Evolutionary conservation across 2,888 invertebrate species (phyloP), one percentile per base, ranked within the genome.

Genomic region (Doris montereyensis): DNA sequence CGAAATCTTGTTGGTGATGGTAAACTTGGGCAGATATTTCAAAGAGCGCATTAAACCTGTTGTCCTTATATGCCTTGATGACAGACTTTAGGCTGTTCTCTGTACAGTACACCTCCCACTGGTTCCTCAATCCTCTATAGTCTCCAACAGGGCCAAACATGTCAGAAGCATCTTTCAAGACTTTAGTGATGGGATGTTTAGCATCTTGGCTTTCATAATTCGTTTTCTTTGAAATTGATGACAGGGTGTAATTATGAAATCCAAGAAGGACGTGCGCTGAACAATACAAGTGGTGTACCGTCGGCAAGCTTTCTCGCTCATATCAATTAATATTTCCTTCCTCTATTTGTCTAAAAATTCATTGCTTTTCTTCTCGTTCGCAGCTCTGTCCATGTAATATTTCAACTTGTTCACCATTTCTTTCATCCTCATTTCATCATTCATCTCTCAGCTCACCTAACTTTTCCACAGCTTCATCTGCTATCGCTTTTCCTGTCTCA

Each of bases 351-450:
- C 26, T 5, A 73, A 17, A 4, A 73, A 35, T 1, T 17, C 17
- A 21, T 2, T 57, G 26, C 74, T 75, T 52, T 75, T 75, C 62
- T 75, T 75, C 24, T 75, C 74, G 21, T 75, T 75, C 2, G 74
- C 74, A 4, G 74, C 74, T 34, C 62, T 58, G 41, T 60, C 62
- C 60, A 75, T 58, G 8, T 32, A 58, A 32, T 75, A 57, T 34
- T 24, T 1, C 26, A 73, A 8, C 26, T 73, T 57, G 4, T 8
- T 4, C 24, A 35, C 2, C 2, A 35, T 41, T 35, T 71, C 10
- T 8, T 32, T 2, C 34, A 24, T 35, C 21, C 28, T 24, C 2
- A n/a, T 57, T 28, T 21, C 26, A 17, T 13, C n/a, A 13, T 5
- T n/a, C 17, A 60, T 10, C 24, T 3, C 32, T 30, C 10, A 68